Evolutionary conservation across 2,797 vertebrate genomes (phyloP), one percentile per base, ranked within the genome.

Genomic region (Gadopsis marmoratus): DNA sequence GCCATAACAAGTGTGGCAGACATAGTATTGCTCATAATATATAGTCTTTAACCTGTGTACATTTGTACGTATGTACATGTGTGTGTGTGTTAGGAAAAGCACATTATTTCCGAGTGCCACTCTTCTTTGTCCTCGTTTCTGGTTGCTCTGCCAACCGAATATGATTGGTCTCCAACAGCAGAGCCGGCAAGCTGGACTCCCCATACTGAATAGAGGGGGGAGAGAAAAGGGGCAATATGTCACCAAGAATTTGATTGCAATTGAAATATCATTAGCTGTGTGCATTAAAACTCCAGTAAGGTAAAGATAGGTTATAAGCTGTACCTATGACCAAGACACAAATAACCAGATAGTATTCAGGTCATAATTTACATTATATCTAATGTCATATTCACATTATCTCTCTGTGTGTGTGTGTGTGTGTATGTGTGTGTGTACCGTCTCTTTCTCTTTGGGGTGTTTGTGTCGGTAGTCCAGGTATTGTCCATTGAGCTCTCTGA

Each of bases 121-220:
- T 50, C 21, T 12, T 43, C 16, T 64, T 53, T 37, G 45, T 33
- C 31, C 11, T 55, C 64, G 63, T 56, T n/a, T 59, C 55, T 31
- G 41, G 31, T 7, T 37, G 31, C 33, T 82, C 71, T 5, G 74
- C 17, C 3, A 43, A 1, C 9, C 83, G 78, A 37, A 84, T 1
- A 0, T 61, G 39, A 14, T 74, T 86, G 0, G 81, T 43, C 72
- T 92, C 87, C 66, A 90, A 0, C 0, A 92, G 62, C 56, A 93
- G 83, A 74, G 90, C 92, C 0, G 89, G 67, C 45, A 92, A 53
- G 51, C 91, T 93, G 81, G 90, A 85, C 0, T 68, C 77, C 3
- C 86, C 92, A 1, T 89, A 94, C 92, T 94, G 79, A 13, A 84
- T 0, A 7, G 4, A 9, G 79, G 26, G 48, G 33, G n/a, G n/a